phyloP scores from a whole-genome alignment of 2,113 vertebrate genomes.

The Anseranas semipalmata region DNA sequence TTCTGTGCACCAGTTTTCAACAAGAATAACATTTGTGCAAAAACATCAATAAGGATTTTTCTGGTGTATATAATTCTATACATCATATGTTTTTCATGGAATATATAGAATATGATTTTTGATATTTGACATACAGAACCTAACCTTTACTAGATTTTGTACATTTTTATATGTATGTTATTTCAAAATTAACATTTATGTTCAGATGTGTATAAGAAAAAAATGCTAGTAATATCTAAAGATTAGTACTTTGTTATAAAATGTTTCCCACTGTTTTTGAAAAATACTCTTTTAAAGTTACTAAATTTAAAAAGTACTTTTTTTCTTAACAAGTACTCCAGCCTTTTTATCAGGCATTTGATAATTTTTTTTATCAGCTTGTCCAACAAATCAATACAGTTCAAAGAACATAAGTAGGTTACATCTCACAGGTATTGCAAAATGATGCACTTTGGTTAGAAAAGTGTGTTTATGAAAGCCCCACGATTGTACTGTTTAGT shows the following conservation, averaged over 20 bases:
- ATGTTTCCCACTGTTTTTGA: not conserved
- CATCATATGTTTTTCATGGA: not conserved
- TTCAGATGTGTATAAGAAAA: not conserved
- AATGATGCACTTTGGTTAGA: not conserved
- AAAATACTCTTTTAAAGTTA: not conserved
- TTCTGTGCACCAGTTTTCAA: not conserved
- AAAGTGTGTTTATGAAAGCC: not conserved
- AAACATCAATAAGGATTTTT: not conserved
- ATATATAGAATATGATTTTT: not conserved
- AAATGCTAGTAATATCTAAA: not conserved
- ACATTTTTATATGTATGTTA: not conserved
- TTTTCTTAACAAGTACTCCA: not conserved
- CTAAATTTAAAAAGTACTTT: not conserved
- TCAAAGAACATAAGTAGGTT: not conserved
- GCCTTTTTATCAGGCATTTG: not conserved
- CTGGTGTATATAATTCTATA: not conserved
- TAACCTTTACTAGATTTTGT: not conserved
- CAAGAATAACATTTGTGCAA: not conserved
- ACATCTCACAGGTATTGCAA: not conserved
- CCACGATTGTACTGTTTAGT: not conserved
- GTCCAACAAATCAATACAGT: not conserved
- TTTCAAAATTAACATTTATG: not conserved
- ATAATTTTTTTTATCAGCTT: not conserved
- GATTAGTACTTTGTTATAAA: not conserved
- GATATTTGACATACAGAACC: not conserved